Conservation (phyloP, 2,888 invertebrate genomes). For the Acleris laterana region DNA sequence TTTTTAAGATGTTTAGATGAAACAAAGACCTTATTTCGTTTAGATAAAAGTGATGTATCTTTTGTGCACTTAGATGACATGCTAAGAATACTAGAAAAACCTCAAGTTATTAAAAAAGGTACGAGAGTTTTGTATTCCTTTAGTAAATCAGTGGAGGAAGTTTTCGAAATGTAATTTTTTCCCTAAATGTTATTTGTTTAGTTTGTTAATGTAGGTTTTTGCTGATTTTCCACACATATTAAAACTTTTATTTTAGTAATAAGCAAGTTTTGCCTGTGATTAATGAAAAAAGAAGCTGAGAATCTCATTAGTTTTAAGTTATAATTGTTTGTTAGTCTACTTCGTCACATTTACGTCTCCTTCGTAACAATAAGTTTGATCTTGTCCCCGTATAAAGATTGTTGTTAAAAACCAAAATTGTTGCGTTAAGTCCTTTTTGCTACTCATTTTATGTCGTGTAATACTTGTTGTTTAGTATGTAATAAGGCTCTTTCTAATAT, state of each 20-base stretch:
- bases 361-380: constrained; percentile 34
- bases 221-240: constrained; percentile 33
- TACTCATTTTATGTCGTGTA: constrained; percentile 33
- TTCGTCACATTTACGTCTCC: constrained; percentile 35
- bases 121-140: constrained; percentile 33
- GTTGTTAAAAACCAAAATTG: constrained; percentile 32
- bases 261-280: constrained; percentile 22
- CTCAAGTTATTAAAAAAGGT: constrained; percentile 32
- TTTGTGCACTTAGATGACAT: constrained; percentile 32
- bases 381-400: constrained; percentile 32
- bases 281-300: constrained; percentile 35
- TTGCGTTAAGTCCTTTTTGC: constrained; percentile 29
- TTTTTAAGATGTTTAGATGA: constrained; percentile 35
- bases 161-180: constrained; percentile 28
- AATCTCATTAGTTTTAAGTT: constrained; percentile 33
- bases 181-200: constrained; percentile 21
- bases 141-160: constrained; percentile 33
- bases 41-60: constrained; percentile 35
- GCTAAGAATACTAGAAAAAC: constrained; percentile 29
- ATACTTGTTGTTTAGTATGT: constrained; percentile 34
- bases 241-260: constrained; percentile 27
- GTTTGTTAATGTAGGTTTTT: constrained; percentile 34
- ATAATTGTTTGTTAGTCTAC: constrained; percentile 32
- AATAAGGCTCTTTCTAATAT: too few relatives aligned
- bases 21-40: constrained; percentile 35